phyloP scores from a whole-genome alignment of 2,113 vertebrate species.

The Saimiri boliviensis region DNA sequence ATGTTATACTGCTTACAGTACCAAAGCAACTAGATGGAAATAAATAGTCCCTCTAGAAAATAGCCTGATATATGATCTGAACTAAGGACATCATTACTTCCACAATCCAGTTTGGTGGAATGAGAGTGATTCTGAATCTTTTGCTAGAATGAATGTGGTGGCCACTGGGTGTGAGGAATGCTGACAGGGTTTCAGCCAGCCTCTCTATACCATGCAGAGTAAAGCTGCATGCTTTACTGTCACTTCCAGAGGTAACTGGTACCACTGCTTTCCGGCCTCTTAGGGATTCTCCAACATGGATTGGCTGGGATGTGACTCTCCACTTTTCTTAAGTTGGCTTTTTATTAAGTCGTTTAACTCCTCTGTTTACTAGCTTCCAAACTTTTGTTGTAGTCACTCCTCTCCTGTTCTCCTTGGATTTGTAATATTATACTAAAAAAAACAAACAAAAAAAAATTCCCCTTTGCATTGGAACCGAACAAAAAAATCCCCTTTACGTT shows the following conservation, averaged over 20 bases:
- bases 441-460: neutral
- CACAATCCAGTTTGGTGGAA: neutral
- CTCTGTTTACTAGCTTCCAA: neutral
- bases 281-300: neutral
- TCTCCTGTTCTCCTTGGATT: neutral
- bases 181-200: neutral
- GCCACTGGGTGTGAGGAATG: neutral
- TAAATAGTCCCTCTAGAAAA: neutral
- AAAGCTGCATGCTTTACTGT: neutral
- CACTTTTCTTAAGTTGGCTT: neutral
- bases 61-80: neutral
- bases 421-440: neutral
- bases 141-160: neutral
- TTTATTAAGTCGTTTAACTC: neutral
- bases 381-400: neutral
- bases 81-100: neutral
- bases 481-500: neutral
- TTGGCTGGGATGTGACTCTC: neutral
- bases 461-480: neutral
- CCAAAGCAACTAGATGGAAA: conserved; percentile 21
- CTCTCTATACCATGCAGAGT: neutral
- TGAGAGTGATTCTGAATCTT: neutral
- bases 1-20: neutral
- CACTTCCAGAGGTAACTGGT: neutral
- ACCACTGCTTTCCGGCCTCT: neutral